A percentile compares a stretch with the other conserved stretches of the same genome.
These are phyloP conservation scores for Rhopalosiphum padi DNA, from an alignment of 1,140 invertebrate genomes.

Conservation along the genomic window DNA sequence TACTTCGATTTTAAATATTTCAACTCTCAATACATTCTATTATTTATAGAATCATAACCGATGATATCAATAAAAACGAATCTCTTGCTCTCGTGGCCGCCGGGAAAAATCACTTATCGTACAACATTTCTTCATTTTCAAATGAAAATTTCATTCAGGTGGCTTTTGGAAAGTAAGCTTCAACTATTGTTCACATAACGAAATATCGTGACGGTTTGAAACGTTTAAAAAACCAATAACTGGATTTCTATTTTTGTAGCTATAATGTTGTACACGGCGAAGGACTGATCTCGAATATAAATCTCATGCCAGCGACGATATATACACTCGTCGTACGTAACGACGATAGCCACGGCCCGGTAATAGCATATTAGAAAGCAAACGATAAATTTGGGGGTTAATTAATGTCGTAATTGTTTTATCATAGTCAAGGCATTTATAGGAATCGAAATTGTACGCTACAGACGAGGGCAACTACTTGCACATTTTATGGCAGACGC, in stretches of 20 bases:
- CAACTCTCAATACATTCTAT: background rate
- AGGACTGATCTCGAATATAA: background rate
- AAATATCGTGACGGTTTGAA: background rate
- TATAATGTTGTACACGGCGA: background rate
- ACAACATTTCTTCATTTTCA: background rate
- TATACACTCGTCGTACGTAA: constrained; percentile 31
- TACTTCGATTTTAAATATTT: background rate
- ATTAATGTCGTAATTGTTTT: background rate
- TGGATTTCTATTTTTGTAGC: background rate
- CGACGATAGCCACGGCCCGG: too few relatives aligned
- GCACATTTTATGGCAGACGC: constrained; percentile 70
- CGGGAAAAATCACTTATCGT: background rate
- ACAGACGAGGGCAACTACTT: constrained; percentile 64
- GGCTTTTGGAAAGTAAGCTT: background rate
- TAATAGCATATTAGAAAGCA: background rate
- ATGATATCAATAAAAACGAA: background rate
- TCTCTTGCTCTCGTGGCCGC: background rate
- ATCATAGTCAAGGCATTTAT: background rate
- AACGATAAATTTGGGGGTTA: background rate
- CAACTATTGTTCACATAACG: background rate
- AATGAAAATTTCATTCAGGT: background rate
- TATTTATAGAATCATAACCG: background rate
- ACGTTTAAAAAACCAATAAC: background rate
- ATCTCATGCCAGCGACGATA: background rate
- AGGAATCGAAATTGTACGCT: constrained; percentile 59